Evolutionary conservation across 53 echinoderm and acorn worm genomes (phyloP), one percentile per base, ranked within the genome.

Genomic region (Echinometra lucunter): DNA sequence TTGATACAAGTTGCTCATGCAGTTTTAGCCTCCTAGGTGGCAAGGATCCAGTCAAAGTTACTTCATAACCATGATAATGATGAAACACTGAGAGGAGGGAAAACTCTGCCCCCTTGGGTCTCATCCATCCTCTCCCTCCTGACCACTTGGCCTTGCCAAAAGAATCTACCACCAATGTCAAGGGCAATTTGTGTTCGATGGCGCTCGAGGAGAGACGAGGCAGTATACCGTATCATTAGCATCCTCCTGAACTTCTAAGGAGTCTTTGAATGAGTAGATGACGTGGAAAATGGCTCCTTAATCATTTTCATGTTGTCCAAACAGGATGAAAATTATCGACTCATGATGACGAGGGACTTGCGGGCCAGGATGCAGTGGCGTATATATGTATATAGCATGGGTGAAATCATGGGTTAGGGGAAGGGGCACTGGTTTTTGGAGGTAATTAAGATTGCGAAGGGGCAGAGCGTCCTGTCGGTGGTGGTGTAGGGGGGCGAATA

Each of bases 101-200:
- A 53, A 13, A 21, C 23, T 25, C 63, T 25, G 0, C 5, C 72
- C 34, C 72, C 32, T 34, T 34, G 15, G 13, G 35, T 28, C 32
- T n/a, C 35, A 12, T 35, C 72, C 32, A 53, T 53, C 53, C 53
- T 53, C 53, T 53, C 53, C 28, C 32, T 72, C 35, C 72, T 35
- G 12, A 72, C 32, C 12, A 32, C 35, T 72, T 15, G 72, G 35
- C 32, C 72, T 72, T 34, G 32, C 72, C 72, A 72, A 72, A 53
- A 30, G 35, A 72, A 72, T 72, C 72, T 16, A 72, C 72, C 28
- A 72, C 32, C 35, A 72, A 35, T 72, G 72, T 28, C 72, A 72
- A 72, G 72, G 72, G 72, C 35, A 72, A 72, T 72, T 72, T 72
- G 72, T 35, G 72, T 35, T 72, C 35, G 72, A 72, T 72, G 72